Conservation (phyloP, 2,113 vertebrate species). For the Sinosuthora webbiana region DNA sequence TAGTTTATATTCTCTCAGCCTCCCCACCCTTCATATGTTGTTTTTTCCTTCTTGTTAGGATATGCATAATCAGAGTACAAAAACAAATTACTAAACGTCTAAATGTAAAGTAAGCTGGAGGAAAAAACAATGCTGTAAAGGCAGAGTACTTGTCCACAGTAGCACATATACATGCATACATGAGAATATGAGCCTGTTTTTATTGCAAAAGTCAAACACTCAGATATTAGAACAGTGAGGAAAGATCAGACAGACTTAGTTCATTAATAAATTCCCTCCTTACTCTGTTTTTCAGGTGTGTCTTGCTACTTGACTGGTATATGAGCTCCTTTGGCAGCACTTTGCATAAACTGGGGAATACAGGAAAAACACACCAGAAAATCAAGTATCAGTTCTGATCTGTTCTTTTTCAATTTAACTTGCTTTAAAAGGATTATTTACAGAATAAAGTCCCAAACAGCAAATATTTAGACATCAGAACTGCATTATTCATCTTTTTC, state of each 20-base stretch:
- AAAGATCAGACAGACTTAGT: not conserved
- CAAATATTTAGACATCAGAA: not conserved
- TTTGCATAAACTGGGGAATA: not conserved
- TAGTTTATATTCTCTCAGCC: slow-evolving; percentile 40
- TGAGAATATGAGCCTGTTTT: not conserved
- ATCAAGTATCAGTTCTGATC: not conserved
- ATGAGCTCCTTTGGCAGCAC: not conserved
- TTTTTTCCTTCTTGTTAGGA: slow-evolving; percentile 55
- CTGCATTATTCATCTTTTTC: not conserved
- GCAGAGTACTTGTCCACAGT: not conserved
- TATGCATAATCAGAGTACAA: slow-evolving; percentile 30
- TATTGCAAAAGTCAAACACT: not conserved
- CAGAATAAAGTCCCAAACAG: not conserved
- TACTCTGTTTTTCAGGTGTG: not conserved
- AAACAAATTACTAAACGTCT: not conserved
- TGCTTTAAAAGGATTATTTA: not conserved
- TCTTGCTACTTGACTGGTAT: not conserved
- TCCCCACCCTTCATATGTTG: slow-evolving; percentile 53
- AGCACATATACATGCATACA: not conserved
- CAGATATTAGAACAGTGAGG: not conserved
- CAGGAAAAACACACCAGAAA: not conserved
- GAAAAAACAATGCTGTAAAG: not conserved
- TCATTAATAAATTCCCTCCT: not conserved
- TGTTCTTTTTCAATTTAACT: not conserved
- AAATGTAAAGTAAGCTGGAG: not conserved